A percentile compares a stretch with the other conserved stretches of the same genome.
Conservation (phyloP, 2,888 invertebrate genomes). For the Mesorhabditis belari region DNA sequence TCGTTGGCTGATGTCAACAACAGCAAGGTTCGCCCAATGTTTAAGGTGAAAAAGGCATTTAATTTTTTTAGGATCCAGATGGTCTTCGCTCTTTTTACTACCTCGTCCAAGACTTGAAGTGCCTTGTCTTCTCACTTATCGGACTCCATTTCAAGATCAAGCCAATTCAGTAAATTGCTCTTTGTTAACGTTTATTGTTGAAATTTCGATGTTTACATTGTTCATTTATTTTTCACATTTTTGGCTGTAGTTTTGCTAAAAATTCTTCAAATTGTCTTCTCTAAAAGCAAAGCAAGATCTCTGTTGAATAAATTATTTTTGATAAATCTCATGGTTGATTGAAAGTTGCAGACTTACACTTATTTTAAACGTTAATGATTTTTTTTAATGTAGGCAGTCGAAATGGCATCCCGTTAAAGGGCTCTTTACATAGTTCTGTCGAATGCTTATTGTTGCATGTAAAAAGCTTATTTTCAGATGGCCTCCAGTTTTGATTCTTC, state of each 20-base stretch:
- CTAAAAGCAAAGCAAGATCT: no score
- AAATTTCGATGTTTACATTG: not conserved
- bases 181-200: not conserved
- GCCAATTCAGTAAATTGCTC: conserved; percentile 74
- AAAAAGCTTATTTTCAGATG: conserved; percentile 4
- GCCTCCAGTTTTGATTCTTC: conserved; percentile 29
- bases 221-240: not conserved
- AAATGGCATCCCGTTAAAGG: not conserved
- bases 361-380: no score
- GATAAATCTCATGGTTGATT: no score
- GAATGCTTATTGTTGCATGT: no score
- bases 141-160: conserved; percentile 99
- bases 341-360: no score
- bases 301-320: no score
- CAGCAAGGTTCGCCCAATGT: conserved; percentile 62
- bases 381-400: not conserved
- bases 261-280: no score
- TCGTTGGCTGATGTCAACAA: conserved; percentile 95
- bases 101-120: conserved; percentile 96
- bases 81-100: conserved; percentile 82
- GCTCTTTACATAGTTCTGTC: no score
- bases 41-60: not conserved
- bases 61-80: conserved; percentile 17
- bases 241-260: no score
- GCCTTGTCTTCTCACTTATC: conserved; percentile 95